Conservation (phyloP, 2,888 invertebrate species). For the Omphaloscelis lunosa region DNA sequence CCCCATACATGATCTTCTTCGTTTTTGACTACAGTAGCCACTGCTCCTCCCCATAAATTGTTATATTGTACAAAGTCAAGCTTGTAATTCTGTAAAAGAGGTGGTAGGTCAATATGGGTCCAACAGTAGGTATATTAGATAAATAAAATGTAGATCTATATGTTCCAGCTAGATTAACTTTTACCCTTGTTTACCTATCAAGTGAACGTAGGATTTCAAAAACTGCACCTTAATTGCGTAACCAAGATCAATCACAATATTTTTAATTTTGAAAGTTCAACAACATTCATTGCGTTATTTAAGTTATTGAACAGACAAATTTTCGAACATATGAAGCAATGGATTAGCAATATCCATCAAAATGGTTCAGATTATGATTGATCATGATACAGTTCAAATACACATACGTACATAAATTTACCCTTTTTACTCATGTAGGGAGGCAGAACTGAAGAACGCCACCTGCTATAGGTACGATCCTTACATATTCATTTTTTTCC, state of each 20-base stretch:
- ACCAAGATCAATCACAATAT: no score
- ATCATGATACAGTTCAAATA: no score
- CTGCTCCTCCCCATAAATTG: slow-evolving; percentile 47
- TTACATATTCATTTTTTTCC: background rate
- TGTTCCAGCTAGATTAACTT: background rate
- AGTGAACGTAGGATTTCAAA: background rate
- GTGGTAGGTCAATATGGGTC: background rate
- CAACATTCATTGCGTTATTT: no score
- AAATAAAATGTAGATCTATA: background rate
- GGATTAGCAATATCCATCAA: no score
- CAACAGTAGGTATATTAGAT: background rate
- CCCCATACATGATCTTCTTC: slow-evolving; percentile 46
- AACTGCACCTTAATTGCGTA: background rate
- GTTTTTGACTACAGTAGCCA: slow-evolving; percentile 49
- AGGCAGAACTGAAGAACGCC: background rate
- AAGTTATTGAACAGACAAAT: no score
- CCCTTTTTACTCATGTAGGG: background rate
- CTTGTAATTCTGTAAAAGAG: slow-evolving; percentile 53
- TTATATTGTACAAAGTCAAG: slow-evolving; percentile 52
- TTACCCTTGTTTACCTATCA: background rate
- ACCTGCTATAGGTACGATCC: background rate
- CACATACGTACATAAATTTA: no score
- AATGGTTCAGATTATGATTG: no score
- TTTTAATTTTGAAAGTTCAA: no score
- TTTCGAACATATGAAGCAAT: no score